Evolutionary conservation across 2,113 vertebrate species (phyloP).

Genomic region (Lampris incognitus): DNA sequence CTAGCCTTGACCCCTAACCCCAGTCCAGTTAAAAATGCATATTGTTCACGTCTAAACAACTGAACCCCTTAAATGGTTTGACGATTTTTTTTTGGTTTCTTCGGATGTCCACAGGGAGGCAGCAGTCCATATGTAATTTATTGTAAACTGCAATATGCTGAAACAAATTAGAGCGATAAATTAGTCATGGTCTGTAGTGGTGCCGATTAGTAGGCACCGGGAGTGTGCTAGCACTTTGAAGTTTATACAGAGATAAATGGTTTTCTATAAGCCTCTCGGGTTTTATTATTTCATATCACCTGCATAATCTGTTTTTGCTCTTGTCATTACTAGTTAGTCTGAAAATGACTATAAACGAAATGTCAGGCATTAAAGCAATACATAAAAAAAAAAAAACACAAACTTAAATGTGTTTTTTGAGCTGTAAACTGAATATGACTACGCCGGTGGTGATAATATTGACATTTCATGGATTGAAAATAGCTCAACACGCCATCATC

Average conservation of each 20-base stretch:
- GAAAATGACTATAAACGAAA: too few relatives aligned
- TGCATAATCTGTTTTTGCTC: constrained; percentile 46
- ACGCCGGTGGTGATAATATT: too few relatives aligned
- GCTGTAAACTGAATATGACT: too few relatives aligned
- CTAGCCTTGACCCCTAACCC: neutral
- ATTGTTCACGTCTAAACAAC: neutral
- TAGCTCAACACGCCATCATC: too few relatives aligned
- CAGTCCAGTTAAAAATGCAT: neutral
- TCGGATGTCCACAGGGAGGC: neutral
- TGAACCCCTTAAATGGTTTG: neutral
- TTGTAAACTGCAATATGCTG: neutral
- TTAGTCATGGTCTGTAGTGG: constrained; percentile 33
- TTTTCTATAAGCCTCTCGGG: neutral
- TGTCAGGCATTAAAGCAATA: too few relatives aligned
- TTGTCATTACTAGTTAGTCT: too few relatives aligned
- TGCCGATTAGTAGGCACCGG: constrained; percentile 46
- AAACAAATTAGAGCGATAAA: constrained; percentile 33
- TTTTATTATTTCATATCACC: constrained; percentile 11
- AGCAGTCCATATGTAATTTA: neutral
- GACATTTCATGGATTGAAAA: too few relatives aligned
- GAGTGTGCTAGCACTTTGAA: constrained; percentile 14
- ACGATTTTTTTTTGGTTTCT: neutral
- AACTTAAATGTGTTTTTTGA: too few relatives aligned
- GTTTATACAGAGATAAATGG: neutral
- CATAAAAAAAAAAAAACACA: too few relatives aligned